phyloP scores from a whole-genome alignment of 1,140 invertebrate species.

The Leptinotarsa lineolata region DNA sequence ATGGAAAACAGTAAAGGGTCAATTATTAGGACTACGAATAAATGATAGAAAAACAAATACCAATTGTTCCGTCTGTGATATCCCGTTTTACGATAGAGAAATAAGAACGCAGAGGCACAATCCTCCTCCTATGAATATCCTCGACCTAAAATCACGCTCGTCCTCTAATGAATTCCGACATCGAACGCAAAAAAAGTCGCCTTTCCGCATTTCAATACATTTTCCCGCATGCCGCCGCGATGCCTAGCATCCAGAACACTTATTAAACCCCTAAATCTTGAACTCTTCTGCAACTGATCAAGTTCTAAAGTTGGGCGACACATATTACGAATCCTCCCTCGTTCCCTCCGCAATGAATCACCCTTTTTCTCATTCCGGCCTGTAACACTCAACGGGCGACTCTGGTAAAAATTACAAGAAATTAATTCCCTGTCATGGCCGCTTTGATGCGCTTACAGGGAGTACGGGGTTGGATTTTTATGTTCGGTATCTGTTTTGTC shows the following conservation, averaged over 20 bases:
- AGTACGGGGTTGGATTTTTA: not conserved
- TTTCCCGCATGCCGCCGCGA: not conserved
- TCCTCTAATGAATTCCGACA: not conserved
- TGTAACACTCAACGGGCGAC: slow-evolving; percentile 8
- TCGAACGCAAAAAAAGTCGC: not conserved
- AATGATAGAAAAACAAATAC: too few species aligned
- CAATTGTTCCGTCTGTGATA: too few species aligned
- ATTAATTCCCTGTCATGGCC: slow-evolving; percentile 37
- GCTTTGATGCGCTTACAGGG: not conserved
- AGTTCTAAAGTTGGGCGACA: slow-evolving; percentile 46
- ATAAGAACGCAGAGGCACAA: too few species aligned
- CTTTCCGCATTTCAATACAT: not conserved
- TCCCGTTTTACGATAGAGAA: too few species aligned
- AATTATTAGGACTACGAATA: too few species aligned
- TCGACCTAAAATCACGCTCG: not conserved
- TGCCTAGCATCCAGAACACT: slow-evolving; percentile 21
- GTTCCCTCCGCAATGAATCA: slow-evolving; percentile 40
- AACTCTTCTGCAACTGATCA: slow-evolving; percentile 46
- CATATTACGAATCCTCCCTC: slow-evolving; percentile 42
- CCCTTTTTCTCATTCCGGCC: slow-evolving; percentile 39
- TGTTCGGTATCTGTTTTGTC: too few species aligned
- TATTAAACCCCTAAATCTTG: slow-evolving; percentile 48
- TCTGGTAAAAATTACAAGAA: slow-evolving; percentile 43
- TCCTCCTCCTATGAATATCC: too few species aligned
- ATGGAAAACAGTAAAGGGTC: too few species aligned